Evolutionary conservation across 2,113 vertebrate species (phyloP), one percentile per base, ranked within the genome.

Genomic region (Oceanodroma tethys): DNA sequence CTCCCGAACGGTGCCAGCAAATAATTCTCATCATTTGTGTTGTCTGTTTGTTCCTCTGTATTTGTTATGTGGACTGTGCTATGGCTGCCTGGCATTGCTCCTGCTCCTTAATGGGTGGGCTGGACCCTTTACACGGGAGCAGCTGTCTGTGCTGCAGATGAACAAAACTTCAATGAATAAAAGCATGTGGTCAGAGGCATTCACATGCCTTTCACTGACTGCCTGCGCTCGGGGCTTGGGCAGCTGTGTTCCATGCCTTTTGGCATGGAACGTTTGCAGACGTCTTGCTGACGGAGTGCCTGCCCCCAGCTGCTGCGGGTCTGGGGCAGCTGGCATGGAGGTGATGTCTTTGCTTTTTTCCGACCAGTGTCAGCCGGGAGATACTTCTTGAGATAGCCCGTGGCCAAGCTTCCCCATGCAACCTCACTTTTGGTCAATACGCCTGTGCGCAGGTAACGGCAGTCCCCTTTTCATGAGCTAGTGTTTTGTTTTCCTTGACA

Each of bases 361-460:
- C 16, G 58, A 30, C 53, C 93, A 97, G 95, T 4, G 65, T 79
- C 81, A 95, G 56, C 76, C 91, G 30, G 5, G 83, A 97, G 81
- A 34, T 78, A 83, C 4, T 96, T 38, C 91, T 74, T 8, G 29
- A 42, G 52, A 18, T 89, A 71, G 38, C 83, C 81, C 60, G 0
- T 55, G 93, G 86, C 47, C 59, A 36, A 2, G 59, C 4, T 3
- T 91, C 91, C 42, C 91, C 86, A 6, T 97, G 95, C 96, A 93
- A 27, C 91, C 91, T 96, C 81, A 48, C 81, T 10, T 91, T 97
- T 52, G 93, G 47, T 18, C 96, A 97, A 5, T 32, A 95, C 0
- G 86, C 96, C 43, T 97, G 95, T 40, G 89, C 91, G 1, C 68
- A 91, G 96, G 96, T 97, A 82, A 94, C 18, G 9, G 34, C 40